These are phyloP conservation scores for Formica aserva DNA, from an alignment of 2,888 invertebrate species.

Conservation along the genomic window DNA sequence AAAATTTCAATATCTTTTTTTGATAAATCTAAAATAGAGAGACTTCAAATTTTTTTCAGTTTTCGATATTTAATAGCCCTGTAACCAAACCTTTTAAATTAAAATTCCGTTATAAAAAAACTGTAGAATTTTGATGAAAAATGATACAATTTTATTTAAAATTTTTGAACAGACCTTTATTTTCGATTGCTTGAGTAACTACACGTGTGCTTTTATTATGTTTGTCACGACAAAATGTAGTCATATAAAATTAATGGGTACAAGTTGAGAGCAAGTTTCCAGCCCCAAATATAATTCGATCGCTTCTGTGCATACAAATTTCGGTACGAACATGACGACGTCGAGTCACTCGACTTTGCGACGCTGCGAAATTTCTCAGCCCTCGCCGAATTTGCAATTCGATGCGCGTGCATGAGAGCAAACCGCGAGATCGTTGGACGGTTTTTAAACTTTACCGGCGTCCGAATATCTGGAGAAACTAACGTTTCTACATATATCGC, in stretches of 20 bases:
- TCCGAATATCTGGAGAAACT: neutral
- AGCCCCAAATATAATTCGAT: neutral
- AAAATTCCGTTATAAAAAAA: neutral
- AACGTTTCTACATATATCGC: slow-evolving; percentile 10
- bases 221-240: neutral
- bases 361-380: slow-evolving; percentile 29
- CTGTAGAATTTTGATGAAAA: neutral
- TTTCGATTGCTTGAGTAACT: neutral
- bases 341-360: slow-evolving; percentile 27
- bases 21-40: neutral
- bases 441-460: slow-evolving; percentile 23
- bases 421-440: slow-evolving; percentile 17
- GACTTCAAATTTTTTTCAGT: neutral
- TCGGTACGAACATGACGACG: neutral
- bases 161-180: neutral
- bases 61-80: neutral
- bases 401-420: slow-evolving; percentile 27
- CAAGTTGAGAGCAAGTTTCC: neutral
- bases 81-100: neutral
- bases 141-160: neutral
- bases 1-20: neutral
- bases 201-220: neutral
- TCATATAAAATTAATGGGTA: neutral
- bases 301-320: slow-evolving; percentile 35
- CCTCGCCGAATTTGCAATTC: slow-evolving; percentile 64